A percentile compares a stretch with the other conserved stretches of the same genome.
These are phyloP conservation scores for Bos indicus DNA, from an alignment of 2,113 vertebrate species.

Conservation along the genomic window DNA sequence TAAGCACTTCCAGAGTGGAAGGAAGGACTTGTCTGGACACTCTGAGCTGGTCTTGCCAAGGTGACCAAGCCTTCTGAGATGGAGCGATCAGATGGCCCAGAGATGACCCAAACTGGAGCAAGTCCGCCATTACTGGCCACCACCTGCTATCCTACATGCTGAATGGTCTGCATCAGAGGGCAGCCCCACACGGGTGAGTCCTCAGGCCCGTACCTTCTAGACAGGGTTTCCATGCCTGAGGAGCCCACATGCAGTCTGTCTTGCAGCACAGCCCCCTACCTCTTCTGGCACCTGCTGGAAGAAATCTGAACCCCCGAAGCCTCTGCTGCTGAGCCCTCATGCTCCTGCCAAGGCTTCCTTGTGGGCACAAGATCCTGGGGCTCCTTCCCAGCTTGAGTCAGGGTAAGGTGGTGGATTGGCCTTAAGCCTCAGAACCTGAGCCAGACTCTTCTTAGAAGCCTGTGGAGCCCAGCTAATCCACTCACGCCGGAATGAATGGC, in stretches of 20 bases:
- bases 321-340: not conserved
- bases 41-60: not conserved
- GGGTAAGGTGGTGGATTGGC: not conserved
- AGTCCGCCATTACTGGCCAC: not conserved
- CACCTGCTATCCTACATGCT: not conserved
- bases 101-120: not conserved
- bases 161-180: not conserved
- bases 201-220: not conserved
- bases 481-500: rapidly evolving
- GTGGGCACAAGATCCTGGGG: not conserved
- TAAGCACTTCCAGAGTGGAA: not conserved
- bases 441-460: not conserved
- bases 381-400: not conserved
- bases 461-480: not conserved
- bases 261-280: rapidly evolving
- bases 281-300: not conserved
- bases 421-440: not conserved
- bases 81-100: not conserved
- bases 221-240: not conserved
- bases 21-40: not conserved
- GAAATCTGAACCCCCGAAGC: not conserved
- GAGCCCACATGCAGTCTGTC: not conserved
- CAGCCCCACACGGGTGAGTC: not conserved
- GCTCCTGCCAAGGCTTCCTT: not conserved
- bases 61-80: not conserved